Evolutionary conservation across 2,797 vertebrate species (phyloP).

Genomic region (Lacerta agilis): DNA sequence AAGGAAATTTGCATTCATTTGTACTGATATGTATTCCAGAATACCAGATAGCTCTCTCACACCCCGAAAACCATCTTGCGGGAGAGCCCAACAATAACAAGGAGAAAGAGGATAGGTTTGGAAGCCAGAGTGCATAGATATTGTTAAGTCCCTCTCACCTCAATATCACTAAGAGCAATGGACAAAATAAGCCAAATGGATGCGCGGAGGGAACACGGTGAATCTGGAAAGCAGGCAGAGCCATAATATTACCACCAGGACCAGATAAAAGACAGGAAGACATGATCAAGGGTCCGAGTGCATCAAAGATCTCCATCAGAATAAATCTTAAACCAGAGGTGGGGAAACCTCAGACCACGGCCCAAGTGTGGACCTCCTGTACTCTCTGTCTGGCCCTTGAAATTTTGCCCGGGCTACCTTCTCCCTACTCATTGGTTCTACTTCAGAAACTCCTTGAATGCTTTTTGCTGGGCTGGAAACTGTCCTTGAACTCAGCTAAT

Average conservation of each 20-base stretch:
- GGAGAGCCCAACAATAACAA: conserved; percentile 38
- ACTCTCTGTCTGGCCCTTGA: too few species aligned
- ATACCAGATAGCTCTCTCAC: conserved; percentile 58
- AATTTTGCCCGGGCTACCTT: too few species aligned
- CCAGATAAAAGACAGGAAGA: neutral
- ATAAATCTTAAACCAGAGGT: neutral
- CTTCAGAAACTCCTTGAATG: too few species aligned
- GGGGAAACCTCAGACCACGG: too few species aligned
- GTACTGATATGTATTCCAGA: conserved; percentile 52
- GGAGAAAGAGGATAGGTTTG: conserved; percentile 28
- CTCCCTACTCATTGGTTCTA: too few species aligned
- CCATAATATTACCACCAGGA: neutral
- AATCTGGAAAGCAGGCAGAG: neutral
- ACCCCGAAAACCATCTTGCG: conserved; percentile 54
- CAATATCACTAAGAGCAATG: neutral
- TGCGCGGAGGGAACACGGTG: neutral
- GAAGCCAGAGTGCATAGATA: neutral
- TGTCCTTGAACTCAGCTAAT: too few species aligned
- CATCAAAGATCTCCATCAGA: neutral
- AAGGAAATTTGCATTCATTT: conserved; percentile 59
- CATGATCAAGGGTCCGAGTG: neutral
- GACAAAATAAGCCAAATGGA: neutral
- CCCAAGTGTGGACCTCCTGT: too few species aligned
- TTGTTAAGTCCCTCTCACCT: too few species aligned
- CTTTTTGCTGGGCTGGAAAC: too few species aligned